Conservation (phyloP, 2,797 vertebrate species). For the Siniperca obscura region DNA sequence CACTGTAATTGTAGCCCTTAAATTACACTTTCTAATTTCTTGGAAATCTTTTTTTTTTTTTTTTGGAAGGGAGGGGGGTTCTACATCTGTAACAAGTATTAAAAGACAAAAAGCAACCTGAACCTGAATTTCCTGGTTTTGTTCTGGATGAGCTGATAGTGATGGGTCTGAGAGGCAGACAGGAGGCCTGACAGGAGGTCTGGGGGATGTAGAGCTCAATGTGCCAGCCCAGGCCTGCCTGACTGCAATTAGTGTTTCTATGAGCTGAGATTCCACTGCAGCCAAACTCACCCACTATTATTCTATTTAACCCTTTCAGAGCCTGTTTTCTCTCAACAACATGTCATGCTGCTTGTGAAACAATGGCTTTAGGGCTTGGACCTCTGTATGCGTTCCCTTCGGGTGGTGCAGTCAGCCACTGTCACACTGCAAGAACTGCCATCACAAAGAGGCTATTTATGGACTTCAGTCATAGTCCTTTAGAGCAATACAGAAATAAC, state of each 20-base stretch:
- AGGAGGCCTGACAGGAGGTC: slow-evolving; percentile 82
- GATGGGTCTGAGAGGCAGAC: slow-evolving; percentile 71
- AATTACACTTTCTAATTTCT: slow-evolving; percentile 67
- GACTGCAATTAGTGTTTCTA: slow-evolving; percentile 80
- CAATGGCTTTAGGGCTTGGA: slow-evolving; percentile 31
- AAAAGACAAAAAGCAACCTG: slow-evolving; percentile 45
- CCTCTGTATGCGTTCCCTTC: slow-evolving; percentile 28
- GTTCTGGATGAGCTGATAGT: slow-evolving; percentile 54
- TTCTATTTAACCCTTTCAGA: slow-evolving; percentile 66
- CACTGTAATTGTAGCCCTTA: slow-evolving; percentile 61
- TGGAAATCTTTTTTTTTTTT: slow-evolving; percentile 47
- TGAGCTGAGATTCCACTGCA: slow-evolving; percentile 74
- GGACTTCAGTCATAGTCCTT: slow-evolving; percentile 17
- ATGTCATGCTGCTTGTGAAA: slow-evolving; percentile 47
- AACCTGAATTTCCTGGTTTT: slow-evolving; percentile 39
- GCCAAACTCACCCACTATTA: slow-evolving; percentile 68
- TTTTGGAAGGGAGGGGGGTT: slow-evolving; percentile 29
- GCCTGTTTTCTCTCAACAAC: slow-evolving; percentile 25
- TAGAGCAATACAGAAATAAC: slow-evolving; percentile 28
- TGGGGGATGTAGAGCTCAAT: slow-evolving; percentile 74
- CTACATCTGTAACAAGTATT: slow-evolving; percentile 50
- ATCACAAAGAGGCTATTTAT: slow-evolving; percentile 29
- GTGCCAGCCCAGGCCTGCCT: slow-evolving; percentile 80
- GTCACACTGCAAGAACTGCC: slow-evolving; percentile 12
- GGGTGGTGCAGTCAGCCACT: slow-evolving; percentile 19